Conservation (phyloP, 2,888 invertebrate species). For the Limenitis camilla region DNA sequence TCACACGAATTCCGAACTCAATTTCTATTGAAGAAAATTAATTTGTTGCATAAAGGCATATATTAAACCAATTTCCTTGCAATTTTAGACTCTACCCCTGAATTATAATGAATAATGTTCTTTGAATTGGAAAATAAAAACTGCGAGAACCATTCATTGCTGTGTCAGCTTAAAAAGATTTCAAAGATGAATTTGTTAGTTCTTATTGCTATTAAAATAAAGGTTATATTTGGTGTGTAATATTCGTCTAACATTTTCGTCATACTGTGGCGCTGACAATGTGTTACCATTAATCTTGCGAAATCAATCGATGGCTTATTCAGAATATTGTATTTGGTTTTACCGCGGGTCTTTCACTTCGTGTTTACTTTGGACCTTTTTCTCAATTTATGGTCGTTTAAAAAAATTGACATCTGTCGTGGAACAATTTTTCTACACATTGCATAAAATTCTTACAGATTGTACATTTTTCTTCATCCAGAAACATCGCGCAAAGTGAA, state of each 20-base stretch:
- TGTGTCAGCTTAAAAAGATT: constrained; percentile 50
- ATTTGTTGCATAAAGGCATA: constrained; percentile 29
- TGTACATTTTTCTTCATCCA: too few relatives aligned
- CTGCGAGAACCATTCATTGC: constrained; percentile 52
- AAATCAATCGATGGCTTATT: constrained; percentile 76
- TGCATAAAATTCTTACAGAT: constrained; percentile 8
- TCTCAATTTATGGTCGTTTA: constrained; percentile 59
- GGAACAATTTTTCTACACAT: constrained; percentile 19
- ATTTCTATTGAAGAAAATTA: constrained; percentile 52
- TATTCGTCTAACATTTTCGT: constrained; percentile 45
- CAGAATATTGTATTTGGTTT: constrained; percentile 72
- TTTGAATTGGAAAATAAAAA: constrained; percentile 29
- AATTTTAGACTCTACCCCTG: constrained; percentile 27
- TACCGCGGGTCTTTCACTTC: constrained; percentile 63
- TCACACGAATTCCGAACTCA: constrained; percentile 68
- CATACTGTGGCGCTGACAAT: constrained; percentile 71
- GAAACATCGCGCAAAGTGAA: too few relatives aligned
- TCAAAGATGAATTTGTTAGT: constrained; percentile 51
- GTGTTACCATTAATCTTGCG: constrained; percentile 72
- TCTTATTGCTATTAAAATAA: constrained; percentile 47
- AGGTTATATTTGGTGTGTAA: constrained; percentile 56
- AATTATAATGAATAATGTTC: constrained; percentile 26
- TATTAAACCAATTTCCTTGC: constrained; percentile 4
- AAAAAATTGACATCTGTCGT: constrained; percentile 61
- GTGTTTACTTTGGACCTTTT: constrained; percentile 72